phyloP scores from a whole-genome alignment of 1,140 invertebrate genomes.

The Trichonephila clavipes region DNA sequence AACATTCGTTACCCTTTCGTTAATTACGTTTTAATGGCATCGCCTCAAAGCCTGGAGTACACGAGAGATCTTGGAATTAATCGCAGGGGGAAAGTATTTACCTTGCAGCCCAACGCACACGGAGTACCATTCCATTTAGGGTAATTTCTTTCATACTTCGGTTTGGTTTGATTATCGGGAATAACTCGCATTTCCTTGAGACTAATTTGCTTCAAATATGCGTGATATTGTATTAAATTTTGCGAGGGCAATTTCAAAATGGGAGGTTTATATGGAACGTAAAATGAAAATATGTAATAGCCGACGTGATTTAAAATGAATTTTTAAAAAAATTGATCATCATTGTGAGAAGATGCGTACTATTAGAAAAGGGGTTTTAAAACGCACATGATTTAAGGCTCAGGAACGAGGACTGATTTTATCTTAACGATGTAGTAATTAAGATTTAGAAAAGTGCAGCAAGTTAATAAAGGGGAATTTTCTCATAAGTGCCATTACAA shows the following conservation, averaged over 20 bases:
- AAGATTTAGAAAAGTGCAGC: not conserved
- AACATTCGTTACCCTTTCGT: not conserved
- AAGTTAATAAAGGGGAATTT: too few relatives aligned
- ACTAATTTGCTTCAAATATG: not conserved
- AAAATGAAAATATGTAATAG: not conserved
- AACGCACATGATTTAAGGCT: not conserved
- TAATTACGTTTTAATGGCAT: constrained; percentile 31
- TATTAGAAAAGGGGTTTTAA: not conserved
- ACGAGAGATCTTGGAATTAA: not conserved
- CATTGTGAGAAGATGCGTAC: not conserved
- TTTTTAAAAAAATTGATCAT: not conserved
- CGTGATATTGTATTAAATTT: not conserved
- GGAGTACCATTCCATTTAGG: not conserved
- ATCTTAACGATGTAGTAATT: not conserved
- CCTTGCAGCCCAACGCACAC: not conserved
- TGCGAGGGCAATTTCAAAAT: not conserved
- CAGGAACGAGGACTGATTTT: not conserved
- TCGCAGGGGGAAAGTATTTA: not conserved
- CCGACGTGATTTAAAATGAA: not conserved
- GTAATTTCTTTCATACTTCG: not conserved
- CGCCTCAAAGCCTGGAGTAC: not conserved
- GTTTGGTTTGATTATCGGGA: not conserved
- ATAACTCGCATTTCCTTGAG: not conserved
- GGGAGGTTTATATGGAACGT: not conserved
- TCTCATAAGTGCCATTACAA: not conserved